Evolutionary conservation across 2,888 invertebrate species (phyloP).

Genomic region (Parnassius smintheus): DNA sequence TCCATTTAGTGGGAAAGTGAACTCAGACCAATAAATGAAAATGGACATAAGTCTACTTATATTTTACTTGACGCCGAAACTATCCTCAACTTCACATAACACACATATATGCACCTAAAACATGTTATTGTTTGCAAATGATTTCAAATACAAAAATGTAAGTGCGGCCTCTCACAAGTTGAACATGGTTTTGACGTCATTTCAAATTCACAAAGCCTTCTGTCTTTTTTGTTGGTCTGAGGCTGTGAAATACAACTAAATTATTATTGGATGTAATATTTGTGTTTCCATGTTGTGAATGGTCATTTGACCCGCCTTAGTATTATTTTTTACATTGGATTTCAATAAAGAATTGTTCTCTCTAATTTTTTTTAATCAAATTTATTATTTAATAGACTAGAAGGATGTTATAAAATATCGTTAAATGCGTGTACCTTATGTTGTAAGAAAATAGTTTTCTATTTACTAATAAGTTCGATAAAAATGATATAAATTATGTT

Average conservation of each 20-base stretch:
- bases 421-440: conserved; percentile 9
- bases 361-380: not conserved
- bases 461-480: conserved; percentile 15
- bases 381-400: conserved; percentile 14
- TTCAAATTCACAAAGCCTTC: no score
- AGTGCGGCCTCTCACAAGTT: no score
- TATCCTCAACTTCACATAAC: no score
- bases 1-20: no score
- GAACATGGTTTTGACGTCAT: no score
- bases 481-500: conserved; percentile 1
- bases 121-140: no score
- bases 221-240: no score
- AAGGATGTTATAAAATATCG: conserved; percentile 16
- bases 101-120: no score
- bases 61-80: no score
- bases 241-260: not conserved
- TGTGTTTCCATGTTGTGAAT: not conserved
- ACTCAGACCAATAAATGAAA: no score
- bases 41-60: no score
- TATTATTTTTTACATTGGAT: not conserved
- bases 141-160: no score
- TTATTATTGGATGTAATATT: not conserved
- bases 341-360: conserved; percentile 6
- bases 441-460: conserved; percentile 18
- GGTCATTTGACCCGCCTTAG: not conserved